A percentile compares a stretch with the other conserved stretches of the same genome.
These are phyloP conservation scores for Eupithecia exiguata DNA, from an alignment of 2,888 invertebrate genomes.

Conservation along the genomic window DNA sequence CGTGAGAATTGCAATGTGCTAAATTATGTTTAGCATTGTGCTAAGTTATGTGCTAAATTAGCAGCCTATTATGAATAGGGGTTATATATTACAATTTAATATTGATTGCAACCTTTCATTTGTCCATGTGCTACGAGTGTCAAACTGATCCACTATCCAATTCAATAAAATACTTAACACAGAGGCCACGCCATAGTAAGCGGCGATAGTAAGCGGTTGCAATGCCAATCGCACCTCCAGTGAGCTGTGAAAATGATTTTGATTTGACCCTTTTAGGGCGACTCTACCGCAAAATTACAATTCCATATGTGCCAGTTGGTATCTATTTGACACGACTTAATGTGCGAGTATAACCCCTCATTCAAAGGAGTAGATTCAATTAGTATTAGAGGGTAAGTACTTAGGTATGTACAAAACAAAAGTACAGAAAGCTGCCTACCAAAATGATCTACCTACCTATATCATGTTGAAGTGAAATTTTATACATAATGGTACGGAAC, in stretches of 20 bases:
- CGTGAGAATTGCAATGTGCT: too few relatives aligned
- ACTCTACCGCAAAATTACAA: slow-evolving; percentile 81
- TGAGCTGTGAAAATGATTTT: slow-evolving; percentile 84
- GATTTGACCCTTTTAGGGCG: slow-evolving; percentile 82
- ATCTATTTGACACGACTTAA: slow-evolving; percentile 61
- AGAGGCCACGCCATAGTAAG: slow-evolving; percentile 27
- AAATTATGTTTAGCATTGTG: too few relatives aligned
- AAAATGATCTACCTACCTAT: too few relatives aligned
- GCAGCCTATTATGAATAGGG: too few relatives aligned
- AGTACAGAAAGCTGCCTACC: background rate
- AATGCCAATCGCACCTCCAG: slow-evolving; percentile 66
- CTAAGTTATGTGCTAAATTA: too few relatives aligned
- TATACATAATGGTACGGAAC: too few relatives aligned
- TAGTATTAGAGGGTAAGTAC: slow-evolving; percentile 18
- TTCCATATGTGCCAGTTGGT: slow-evolving; percentile 72
- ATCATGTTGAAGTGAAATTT: too few relatives aligned
- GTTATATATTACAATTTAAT: too few relatives aligned
- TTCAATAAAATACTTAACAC: slow-evolving; percentile 36
- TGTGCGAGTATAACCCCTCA: slow-evolving; percentile 48
- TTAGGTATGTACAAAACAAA: background rate
- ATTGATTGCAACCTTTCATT: background rate
- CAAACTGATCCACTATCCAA: slow-evolving; percentile 1
- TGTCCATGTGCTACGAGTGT: background rate
- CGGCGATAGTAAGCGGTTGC: slow-evolving; percentile 35
- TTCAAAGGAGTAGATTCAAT: slow-evolving; percentile 48